Percentiles rank a stretch among this genome's conserved stretches.
phyloP scores from a whole-genome alignment of 2,797 vertebrate genomes.

The Acomys russatus region DNA sequence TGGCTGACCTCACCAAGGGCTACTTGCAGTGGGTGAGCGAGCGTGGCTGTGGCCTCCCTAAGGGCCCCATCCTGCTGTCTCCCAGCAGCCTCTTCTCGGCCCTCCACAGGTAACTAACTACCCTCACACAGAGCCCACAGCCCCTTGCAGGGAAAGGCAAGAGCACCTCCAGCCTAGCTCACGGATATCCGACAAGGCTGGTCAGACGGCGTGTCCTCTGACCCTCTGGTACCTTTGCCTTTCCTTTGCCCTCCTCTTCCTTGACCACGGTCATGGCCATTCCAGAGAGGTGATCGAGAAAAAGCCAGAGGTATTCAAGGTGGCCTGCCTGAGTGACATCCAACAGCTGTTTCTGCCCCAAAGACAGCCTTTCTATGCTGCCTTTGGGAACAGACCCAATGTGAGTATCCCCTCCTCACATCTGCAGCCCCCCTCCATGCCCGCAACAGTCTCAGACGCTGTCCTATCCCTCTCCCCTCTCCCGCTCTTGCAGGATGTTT shows the following conservation, averaged over 20 bases:
- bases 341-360: constrained; percentile 92
- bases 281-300: constrained; percentile 98
- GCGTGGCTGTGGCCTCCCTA: constrained; percentile 94
- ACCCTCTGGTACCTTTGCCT: background rate
- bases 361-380: constrained; percentile 93
- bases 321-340: constrained; percentile 95
- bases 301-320: constrained; percentile 97
- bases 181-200: background rate
- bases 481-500: constrained; percentile 91
- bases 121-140: fast-evolving
- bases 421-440: background rate
- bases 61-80: constrained; percentile 95
- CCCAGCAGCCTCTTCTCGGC: constrained; percentile 98
- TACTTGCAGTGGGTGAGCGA: constrained; percentile 97
- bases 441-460: background rate
- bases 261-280: constrained; percentile 8
- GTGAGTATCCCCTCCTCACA: constrained; percentile 88
- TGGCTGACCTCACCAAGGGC: constrained; percentile 96
- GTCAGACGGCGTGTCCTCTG: background rate
- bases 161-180: background rate
- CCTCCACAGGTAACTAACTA: constrained; percentile 94
- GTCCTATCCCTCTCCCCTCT: background rate
- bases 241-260: background rate
- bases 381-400: constrained; percentile 96
- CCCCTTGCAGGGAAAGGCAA: background rate